Percentiles rank a stretch among this genome's conserved stretches.
phyloP scores from a whole-genome alignment of 2,888 invertebrate genomes.

The Nebria brevicollis region DNA sequence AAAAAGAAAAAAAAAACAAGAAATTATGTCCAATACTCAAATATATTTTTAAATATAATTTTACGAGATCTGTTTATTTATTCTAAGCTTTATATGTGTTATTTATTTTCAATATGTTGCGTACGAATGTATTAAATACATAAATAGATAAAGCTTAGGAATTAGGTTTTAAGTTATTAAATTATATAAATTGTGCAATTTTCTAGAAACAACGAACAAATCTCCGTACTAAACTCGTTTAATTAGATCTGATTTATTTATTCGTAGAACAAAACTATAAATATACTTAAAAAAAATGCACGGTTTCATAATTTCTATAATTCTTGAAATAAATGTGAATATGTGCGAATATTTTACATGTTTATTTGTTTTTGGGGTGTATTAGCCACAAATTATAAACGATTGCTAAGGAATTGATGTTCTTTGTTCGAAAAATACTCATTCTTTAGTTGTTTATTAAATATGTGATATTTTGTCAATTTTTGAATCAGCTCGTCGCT shows the following conservation, averaged over 20 bases:
- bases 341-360: too few species aligned
- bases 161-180: background rate
- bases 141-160: too few species aligned
- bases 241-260: background rate
- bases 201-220: slow-evolving; percentile 36
- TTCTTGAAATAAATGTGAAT: background rate
- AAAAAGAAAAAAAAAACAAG: background rate
- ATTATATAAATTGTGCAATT: slow-evolving; percentile 37
- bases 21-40: background rate
- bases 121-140: too few species aligned
- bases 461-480: slow-evolving; percentile 1
- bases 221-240: slow-evolving; percentile 12
- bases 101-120: background rate
- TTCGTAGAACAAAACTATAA: background rate
- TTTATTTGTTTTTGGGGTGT: too few species aligned
- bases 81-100: background rate
- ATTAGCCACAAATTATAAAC: too few species aligned
- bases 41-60: background rate
- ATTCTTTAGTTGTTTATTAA: background rate
- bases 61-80: background rate
- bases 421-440: background rate
- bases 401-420: background rate
- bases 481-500: background rate
- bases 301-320: background rate
- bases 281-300: background rate